Base-by-base conservation (phyloP, 2,888 invertebrate species). In the Ametastegia equiseti region DNA sequence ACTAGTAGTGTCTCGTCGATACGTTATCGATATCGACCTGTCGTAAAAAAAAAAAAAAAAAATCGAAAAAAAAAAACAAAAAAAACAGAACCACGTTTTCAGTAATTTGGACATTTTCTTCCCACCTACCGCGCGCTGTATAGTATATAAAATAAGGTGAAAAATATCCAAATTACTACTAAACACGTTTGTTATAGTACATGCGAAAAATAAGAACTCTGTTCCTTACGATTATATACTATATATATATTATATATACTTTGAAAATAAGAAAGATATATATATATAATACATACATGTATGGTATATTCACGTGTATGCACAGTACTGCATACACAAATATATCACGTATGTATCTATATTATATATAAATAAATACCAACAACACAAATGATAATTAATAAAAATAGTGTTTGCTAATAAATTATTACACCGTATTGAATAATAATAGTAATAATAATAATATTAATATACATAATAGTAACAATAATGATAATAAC, bases 1-100 rank as follows among this genome's bases (percentile, higher is more conserved):
- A 84, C 83, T 87, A 86, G 84, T 85, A 86, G 86, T 88, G 86
- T 83, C 84, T 85, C 82, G 85, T 86, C 84, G 84, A 86, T 84
- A 85, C 84, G 23, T 60, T 50, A 75, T 54, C 54, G 36, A 75
- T 47, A 71, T 71, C 71, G 30, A 71, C 47, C 75, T 54, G 50
- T 75, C 54, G 30, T 36, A 75, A 60, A 30, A 30, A 6, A 42
- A 42, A 42, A 6, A 42, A 42, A 42, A 42, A 9, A 42, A 42
- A 6, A 42, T 42, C 5, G 9, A 42, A 9, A 42, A 42, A 9
- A 42, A 42, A 9, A 42, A 42, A 9, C 4, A 9, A 42, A 42
- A 42, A 42, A 6, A 60, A 27, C 11, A 30, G 9, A 9, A 11
- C 30, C 19, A 36, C 33, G 54, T 13, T 75, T 54, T 15, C 75